These are phyloP conservation scores for Karalla daura DNA, from an alignment of 2,797 vertebrate genomes.

Conservation along the genomic window DNA sequence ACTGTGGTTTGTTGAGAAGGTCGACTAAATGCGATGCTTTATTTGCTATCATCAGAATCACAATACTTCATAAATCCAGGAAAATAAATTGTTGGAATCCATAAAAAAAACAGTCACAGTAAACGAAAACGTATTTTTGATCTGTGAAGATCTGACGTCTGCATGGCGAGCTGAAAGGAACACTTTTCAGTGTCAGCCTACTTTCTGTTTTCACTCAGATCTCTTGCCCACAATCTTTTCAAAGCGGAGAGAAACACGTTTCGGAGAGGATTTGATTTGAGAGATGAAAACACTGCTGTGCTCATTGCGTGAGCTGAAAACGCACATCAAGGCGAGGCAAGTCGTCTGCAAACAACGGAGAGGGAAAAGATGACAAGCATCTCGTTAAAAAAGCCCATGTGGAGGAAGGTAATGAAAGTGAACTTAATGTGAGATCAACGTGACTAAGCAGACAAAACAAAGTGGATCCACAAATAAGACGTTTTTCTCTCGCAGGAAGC, in stretches of 20 bases:
- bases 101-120: neutral
- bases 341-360: neutral
- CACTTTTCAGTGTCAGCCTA: neutral
- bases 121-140: neutral
- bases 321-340: neutral
- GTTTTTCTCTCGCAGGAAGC: neutral
- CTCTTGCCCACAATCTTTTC: neutral
- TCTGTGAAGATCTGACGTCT: neutral
- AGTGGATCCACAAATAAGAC: neutral
- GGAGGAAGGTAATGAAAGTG: neutral
- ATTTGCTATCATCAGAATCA: no score
- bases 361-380: no score
- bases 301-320: neutral
- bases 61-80: no score
- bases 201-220: neutral
- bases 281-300: neutral
- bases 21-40: no score
- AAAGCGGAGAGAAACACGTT: neutral
- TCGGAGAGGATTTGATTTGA: neutral
- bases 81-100: no score
- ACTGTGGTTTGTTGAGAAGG: no score
- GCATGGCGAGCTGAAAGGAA: no score
- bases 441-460: neutral
- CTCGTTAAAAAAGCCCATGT: no score
- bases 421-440: neutral